These are phyloP conservation scores for Isaurus tuberculatus DNA, from an alignment of 92 coral and sea anemone genomes.

Conservation along the genomic window DNA sequence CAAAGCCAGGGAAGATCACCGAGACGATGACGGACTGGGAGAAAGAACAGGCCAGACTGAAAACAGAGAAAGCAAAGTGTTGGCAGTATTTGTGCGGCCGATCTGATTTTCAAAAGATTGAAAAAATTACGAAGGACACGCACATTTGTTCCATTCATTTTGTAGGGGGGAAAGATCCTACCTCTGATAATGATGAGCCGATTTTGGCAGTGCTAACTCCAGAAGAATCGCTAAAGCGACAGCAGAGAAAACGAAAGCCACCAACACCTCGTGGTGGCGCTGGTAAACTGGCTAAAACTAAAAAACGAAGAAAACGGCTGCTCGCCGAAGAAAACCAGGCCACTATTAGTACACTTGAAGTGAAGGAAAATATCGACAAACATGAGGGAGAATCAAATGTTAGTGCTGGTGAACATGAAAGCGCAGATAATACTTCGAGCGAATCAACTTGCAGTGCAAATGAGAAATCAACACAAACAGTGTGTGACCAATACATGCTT, in stretches of 20 bases:
- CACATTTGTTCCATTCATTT: neutral
- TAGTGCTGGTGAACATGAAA: no score
- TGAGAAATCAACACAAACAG: constrained; percentile 3
- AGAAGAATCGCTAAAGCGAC: neutral
- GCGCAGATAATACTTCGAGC: neutral
- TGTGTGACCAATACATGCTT: neutral
- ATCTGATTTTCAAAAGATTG: neutral
- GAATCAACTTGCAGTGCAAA: neutral
- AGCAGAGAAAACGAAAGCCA: neutral
- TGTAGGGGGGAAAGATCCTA: neutral
- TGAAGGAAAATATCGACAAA: neutral
- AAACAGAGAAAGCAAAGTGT: neutral
- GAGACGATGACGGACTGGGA: neutral
- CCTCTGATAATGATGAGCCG: neutral
- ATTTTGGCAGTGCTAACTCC: neutral
- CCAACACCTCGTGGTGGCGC: no score
- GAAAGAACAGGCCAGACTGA: neutral
- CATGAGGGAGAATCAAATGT: neutral
- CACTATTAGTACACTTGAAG: neutral
- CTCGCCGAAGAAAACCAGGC: neutral
- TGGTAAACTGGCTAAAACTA: no score
- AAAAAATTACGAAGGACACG: neutral
- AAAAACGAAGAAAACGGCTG: no score
- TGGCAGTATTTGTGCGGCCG: neutral
- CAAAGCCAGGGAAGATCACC: neutral